These are phyloP conservation scores for Ahaetulla prasina DNA, from an alignment of 2,113 vertebrate species.

Conservation along the genomic window DNA sequence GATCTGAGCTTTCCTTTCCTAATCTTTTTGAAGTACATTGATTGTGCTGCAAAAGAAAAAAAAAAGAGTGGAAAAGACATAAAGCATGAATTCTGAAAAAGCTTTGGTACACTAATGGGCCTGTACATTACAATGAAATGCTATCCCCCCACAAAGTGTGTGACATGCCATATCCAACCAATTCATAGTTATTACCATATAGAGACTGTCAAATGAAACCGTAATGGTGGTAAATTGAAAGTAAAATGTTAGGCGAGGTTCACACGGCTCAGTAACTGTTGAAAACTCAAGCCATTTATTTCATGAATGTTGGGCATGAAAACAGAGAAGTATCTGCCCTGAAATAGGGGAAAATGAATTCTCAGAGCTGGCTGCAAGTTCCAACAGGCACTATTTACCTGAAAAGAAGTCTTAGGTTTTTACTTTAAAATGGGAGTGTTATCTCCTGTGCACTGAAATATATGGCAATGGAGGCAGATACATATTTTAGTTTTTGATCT, in stretches of 20 bases:
- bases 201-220: slow-evolving; percentile 53
- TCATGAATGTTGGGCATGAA: background rate
- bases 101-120: slow-evolving; percentile 18
- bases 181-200: slow-evolving; percentile 51
- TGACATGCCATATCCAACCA: slow-evolving; percentile 51
- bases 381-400: background rate
- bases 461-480: background rate
- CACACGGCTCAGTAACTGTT: background rate
- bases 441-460: background rate
- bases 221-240: slow-evolving; percentile 34
- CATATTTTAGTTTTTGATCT: background rate
- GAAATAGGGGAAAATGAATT: background rate
- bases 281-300: slow-evolving; percentile 11
- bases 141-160: slow-evolving; percentile 3
- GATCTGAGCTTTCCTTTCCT: background rate
- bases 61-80: background rate
- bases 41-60: slow-evolving; percentile 36
- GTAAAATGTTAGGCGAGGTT: slow-evolving; percentile 42
- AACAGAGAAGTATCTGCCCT: background rate
- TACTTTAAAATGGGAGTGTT: background rate
- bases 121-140: slow-evolving; percentile 41
- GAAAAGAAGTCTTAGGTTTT: background rate
- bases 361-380: background rate
- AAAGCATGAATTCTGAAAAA: slow-evolving; percentile 42
- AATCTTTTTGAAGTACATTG: slow-evolving; percentile 39